These are phyloP conservation scores for Adineta ricciae DNA, from an alignment of 2,888 invertebrate species.

Conservation along the genomic window DNA sequence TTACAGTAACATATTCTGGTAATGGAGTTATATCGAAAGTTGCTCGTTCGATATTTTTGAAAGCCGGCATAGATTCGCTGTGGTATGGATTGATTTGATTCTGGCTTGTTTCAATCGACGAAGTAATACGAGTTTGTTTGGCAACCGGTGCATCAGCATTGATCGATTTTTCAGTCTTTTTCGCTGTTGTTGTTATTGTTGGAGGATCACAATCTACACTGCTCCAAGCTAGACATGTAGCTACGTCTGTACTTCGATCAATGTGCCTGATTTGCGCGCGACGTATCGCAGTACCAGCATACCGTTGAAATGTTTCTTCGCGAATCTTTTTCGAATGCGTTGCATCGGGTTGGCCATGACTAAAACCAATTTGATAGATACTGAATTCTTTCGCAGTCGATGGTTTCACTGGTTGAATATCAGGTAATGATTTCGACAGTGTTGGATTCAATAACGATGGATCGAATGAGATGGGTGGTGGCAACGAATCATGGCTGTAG, in stretches of 20 bases:
- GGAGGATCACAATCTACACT: neutral
- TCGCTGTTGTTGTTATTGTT: neutral
- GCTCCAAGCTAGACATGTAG: neutral
- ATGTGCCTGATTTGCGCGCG: neutral
- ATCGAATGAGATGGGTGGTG: neutral
- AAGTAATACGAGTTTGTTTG: too few species aligned
- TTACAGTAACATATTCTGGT: neutral
- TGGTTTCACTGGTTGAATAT: too few species aligned
- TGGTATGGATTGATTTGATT: neutral
- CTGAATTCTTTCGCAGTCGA: neutral
- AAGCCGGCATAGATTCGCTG: neutral
- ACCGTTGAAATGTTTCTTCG: neutral
- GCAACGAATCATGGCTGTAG: neutral
- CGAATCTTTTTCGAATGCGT: neutral
- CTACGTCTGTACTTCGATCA: neutral
- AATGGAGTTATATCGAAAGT: neutral
- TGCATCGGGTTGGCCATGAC: neutral
- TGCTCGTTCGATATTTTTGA: neutral
- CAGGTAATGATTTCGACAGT: neutral
- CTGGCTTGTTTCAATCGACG: too few species aligned
- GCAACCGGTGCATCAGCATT: too few species aligned
- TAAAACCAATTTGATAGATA: neutral
- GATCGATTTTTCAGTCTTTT: neutral
- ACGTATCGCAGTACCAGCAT: neutral
- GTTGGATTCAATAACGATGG: neutral